Evolutionary conservation across 2,888 invertebrate genomes (phyloP).

Genomic region (Tridacna crocea): DNA sequence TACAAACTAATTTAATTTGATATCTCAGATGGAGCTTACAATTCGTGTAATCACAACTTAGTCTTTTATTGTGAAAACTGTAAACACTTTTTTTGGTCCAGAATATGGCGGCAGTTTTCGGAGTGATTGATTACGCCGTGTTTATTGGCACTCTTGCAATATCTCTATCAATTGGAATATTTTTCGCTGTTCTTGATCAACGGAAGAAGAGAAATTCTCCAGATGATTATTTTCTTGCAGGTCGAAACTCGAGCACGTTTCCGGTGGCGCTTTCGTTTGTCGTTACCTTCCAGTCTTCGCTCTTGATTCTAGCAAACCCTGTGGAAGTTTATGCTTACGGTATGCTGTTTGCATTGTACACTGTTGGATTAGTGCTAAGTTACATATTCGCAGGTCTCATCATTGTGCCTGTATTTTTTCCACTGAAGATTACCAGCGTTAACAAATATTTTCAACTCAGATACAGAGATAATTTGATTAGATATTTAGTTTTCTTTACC

Average conservation of each 20-base stretch:
- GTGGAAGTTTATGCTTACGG: slow-evolving; percentile 42
- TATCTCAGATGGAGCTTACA: too few species aligned
- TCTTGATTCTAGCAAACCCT: slow-evolving; percentile 36
- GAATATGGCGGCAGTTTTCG: slow-evolving; percentile 21
- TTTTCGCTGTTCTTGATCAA: slow-evolving; percentile 36
- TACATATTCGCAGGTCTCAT: slow-evolving; percentile 26
- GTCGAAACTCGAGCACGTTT: slow-evolving; percentile 17
- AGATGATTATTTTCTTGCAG: slow-evolving; percentile 41
- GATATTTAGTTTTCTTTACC: slow-evolving; percentile 22
- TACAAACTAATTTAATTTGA: too few species aligned
- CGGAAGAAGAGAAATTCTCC: slow-evolving; percentile 21
- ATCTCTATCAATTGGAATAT: slow-evolving; percentile 39
- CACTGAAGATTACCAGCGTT: slow-evolving; percentile 35
- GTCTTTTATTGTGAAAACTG: too few species aligned
- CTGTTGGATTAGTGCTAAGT: slow-evolving; percentile 22
- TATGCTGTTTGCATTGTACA: not conserved
- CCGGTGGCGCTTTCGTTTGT: slow-evolving; percentile 50
- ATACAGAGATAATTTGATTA: slow-evolving; percentile 37
- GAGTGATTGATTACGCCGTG: slow-evolving; percentile 31
- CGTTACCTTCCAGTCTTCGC: slow-evolving; percentile 48
- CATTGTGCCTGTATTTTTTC: slow-evolving; percentile 37
- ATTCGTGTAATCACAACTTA: too few species aligned
- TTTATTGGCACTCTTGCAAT: slow-evolving; percentile 26
- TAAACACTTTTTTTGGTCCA: not conserved
- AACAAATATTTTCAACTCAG: slow-evolving; percentile 35